Base-by-base conservation (phyloP, 1,140 invertebrate genomes). In the Leptopilina clavipes region DNA sequence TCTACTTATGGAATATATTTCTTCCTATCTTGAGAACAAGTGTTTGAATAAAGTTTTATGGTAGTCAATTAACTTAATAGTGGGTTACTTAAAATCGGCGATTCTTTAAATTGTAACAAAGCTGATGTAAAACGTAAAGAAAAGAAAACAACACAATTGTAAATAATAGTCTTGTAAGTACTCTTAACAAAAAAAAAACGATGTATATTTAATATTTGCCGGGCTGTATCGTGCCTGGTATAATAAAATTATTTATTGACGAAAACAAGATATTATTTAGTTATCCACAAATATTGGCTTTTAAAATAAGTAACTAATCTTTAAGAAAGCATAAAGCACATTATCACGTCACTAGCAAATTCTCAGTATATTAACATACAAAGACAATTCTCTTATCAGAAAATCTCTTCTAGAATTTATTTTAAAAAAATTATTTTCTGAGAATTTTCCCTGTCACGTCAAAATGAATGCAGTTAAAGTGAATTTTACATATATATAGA, bases 241-340 rank as follows among this genome's bases (percentile, higher is more conserved):
- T 65, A 65, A 65, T 65, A 65, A 65, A 65, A 65, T 65, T 65
- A 65, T 65, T 65, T 65, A 65, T 65, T 65, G 25, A 65, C 25
- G 22, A 65, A n/a, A n/a, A 65, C 22, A n/a, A 31, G 25, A 65
- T 25, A 37, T 65, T 65, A 65, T 65, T 65, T 22, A 65, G 59
- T 65, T 65, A 65, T 65, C 59, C 59, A 65, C 25, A 31, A 52
- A 52, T 52, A 52, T 52, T 52, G 48, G 14, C 22, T 65, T 31
- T 3, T 65, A 31, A 65, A 65, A 31, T 65, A 65, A 65, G 59
- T 65, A 37, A 65, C 14, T 31, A 31, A 65, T 17, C 17, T 52
- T n/a, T n/a, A n/a, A 3, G 14, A 31, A 31, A 31, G 25, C 37
- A 40, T 40, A 31, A 3, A 1, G 6, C 25, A 31, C 25, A 31